These are phyloP conservation scores for Thalassophryne amazonica DNA, from an alignment of 2,797 vertebrate species.

Conservation along the genomic window DNA sequence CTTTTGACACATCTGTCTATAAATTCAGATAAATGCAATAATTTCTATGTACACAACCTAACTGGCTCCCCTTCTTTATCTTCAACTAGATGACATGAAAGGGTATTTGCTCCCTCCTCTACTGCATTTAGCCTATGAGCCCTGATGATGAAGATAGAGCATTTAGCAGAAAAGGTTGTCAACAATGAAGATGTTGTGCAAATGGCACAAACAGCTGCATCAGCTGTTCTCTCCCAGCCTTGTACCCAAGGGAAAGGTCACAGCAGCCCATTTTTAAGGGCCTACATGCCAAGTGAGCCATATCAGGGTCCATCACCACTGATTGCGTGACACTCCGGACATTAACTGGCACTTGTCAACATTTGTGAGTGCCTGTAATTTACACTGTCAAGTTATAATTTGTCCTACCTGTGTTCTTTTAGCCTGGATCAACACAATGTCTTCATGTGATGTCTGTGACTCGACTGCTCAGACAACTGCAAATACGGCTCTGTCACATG, in stretches of 20 bases:
- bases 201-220: slow-evolving; percentile 68
- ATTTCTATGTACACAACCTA: slow-evolving; percentile 5
- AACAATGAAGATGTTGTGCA: slow-evolving; percentile 50
- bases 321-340: slow-evolving; percentile 68
- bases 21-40: slow-evolving; percentile 14
- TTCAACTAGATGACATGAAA: slow-evolving; percentile 23
- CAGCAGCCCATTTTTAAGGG: slow-evolving; percentile 55
- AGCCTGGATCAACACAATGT: slow-evolving; percentile 38
- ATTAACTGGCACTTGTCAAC: slow-evolving; percentile 65
- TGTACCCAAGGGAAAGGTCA: slow-evolving; percentile 72
- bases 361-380: slow-evolving; percentile 67
- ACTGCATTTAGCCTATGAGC: slow-evolving; percentile 30
- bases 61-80: slow-evolving; percentile 4
- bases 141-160: slow-evolving; percentile 45
- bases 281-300: slow-evolving; percentile 61
- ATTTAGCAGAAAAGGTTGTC: slow-evolving; percentile 69
- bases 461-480: slow-evolving; percentile 4
- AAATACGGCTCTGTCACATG: slow-evolving; percentile 13
- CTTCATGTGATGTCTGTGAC: slow-evolving; percentile 4
- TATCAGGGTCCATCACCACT: slow-evolving; percentile 63
- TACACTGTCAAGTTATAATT: slow-evolving; percentile 51
- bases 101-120: slow-evolving; percentile 35
- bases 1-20: too few relatives aligned
- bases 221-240: slow-evolving; percentile 62
- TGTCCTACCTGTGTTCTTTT: slow-evolving; percentile 29